phyloP scores from a whole-genome alignment of 1,140 invertebrate genomes.

The Druon quercuslanigerum region DNA sequence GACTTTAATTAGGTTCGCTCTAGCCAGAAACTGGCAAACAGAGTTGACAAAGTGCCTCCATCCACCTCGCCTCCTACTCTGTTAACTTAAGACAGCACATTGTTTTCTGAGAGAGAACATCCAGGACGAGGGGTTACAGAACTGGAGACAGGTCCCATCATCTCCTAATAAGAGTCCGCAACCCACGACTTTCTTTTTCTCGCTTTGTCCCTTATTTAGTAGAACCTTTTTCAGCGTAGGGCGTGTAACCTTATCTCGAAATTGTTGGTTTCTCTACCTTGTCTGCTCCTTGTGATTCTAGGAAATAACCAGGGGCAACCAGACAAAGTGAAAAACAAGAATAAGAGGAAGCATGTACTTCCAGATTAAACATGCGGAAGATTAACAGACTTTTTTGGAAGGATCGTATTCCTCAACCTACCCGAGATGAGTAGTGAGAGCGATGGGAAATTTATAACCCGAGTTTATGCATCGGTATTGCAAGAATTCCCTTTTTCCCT shows the following conservation, averaged over 20 bases:
- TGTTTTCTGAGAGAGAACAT: conserved; percentile 34
- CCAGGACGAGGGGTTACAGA: not conserved
- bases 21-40: conserved; percentile 17
- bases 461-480: too few relatives aligned
- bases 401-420: not conserved
- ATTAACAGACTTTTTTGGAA: not conserved
- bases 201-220: conserved; percentile 2
- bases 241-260: conserved; percentile 37
- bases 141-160: conserved; percentile 19
- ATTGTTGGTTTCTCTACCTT: conserved; percentile 29
- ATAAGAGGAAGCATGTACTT: not conserved
- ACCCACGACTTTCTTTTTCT: not conserved
- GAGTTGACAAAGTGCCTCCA: conserved; percentile 40
- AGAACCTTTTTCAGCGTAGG: not conserved
- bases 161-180: conserved; percentile 37
- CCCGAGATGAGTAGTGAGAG: conserved; percentile 12
- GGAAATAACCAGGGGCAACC: not conserved
- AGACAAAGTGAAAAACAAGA: conserved; percentile 12
- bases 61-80: conserved; percentile 17
- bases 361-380: conserved; percentile 6
- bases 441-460: too few relatives aligned
- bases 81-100: conserved; percentile 25
- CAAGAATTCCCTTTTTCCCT: too few relatives aligned
- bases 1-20: conserved; percentile 43
- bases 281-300: conserved; percentile 4